Conservation (phyloP, 2,113 vertebrate species). For the Datnioides undecimradiatus region DNA sequence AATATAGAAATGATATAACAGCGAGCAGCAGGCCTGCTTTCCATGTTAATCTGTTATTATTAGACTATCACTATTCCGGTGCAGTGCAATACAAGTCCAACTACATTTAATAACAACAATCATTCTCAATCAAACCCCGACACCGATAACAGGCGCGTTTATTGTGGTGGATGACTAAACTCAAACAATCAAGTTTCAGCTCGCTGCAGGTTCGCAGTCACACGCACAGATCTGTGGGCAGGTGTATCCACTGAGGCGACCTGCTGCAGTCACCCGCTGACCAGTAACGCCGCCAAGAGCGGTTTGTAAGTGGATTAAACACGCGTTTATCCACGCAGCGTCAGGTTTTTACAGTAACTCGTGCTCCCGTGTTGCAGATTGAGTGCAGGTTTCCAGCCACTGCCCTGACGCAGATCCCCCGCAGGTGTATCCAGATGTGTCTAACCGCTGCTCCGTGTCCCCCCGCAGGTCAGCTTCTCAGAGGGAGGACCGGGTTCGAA, state of each 20-base stretch:
- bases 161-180: neutral
- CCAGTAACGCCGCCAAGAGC: neutral
- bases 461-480: conserved; percentile 93
- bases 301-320: neutral
- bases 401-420: neutral
- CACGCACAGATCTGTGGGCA: no score
- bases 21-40: neutral
- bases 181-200: neutral
- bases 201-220: no score
- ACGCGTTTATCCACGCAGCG: neutral
- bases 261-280: neutral
- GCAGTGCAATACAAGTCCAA: neutral
- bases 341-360: no score
- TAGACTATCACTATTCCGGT: no score
- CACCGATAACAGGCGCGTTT: neutral
- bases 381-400: neutral
- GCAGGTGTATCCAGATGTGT: neutral
- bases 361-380: no score
- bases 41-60: no score
- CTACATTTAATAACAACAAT: neutral
- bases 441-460: conserved; percentile 50
- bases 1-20: neutral
- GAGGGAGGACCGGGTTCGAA: conserved; percentile 98
- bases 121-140: no score
- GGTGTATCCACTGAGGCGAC: no score